These are phyloP conservation scores for Sporophila hypoxantha DNA, from an alignment of 2,113 vertebrate species.

Conservation along the genomic window DNA sequence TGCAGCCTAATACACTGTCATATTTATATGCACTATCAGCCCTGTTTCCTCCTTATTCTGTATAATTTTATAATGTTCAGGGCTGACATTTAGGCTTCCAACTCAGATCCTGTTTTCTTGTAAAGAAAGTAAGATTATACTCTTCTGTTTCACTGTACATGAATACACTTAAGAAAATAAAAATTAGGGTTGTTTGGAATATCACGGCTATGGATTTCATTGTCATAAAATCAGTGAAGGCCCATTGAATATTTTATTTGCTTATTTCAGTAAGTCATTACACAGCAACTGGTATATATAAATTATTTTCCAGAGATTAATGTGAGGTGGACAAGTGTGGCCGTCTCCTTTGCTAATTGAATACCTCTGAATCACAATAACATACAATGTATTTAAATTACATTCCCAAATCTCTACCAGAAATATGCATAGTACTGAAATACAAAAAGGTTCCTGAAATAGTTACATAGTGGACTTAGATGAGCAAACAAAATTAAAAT, in stretches of 20 bases:
- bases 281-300: background rate
- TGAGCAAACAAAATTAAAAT: background rate
- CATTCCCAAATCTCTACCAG: background rate
- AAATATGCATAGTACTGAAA: background rate
- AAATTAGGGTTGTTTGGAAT: background rate
- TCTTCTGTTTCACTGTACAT: background rate
- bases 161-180: background rate
- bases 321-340: background rate
- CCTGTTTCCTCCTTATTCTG: conserved; percentile 58
- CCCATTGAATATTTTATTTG: conserved; percentile 13
- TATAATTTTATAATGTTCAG: conserved; percentile 63
- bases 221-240: background rate
- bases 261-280: background rate
- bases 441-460: background rate
- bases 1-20: conserved; percentile 68
- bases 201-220: background rate
- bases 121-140: conserved; percentile 8
- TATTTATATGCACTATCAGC: conserved; percentile 70
- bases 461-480: background rate
- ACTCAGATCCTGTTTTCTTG: conserved; percentile 24
- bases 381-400: background rate
- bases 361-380: background rate
- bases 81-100: conserved; percentile 59
- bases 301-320: conserved; percentile 29
- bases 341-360: background rate